Evolutionary conservation across 1,140 invertebrate genomes (phyloP).

Genomic region (Nymphalis io): DNA sequence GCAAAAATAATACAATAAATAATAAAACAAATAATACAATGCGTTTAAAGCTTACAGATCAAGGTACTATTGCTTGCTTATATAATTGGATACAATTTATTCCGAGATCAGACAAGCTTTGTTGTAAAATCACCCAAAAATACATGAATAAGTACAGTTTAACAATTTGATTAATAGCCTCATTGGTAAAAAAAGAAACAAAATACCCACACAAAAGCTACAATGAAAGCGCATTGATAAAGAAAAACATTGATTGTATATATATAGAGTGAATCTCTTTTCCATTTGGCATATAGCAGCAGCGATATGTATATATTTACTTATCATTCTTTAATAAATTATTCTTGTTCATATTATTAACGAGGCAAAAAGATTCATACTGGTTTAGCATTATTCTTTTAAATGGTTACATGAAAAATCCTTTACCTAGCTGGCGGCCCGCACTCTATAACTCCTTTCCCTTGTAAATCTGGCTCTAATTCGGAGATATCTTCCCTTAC

Average conservation of each 20-base stretch:
- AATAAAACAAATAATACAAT: constrained; percentile 35
- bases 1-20: constrained; percentile 36
- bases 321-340: background rate
- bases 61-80: constrained; percentile 16
- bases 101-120: background rate
- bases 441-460: constrained; percentile 80
- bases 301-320: background rate
- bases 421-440: constrained; percentile 84
- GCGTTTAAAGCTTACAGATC: constrained; percentile 37
- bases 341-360: background rate
- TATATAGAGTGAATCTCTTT: constrained; percentile 6
- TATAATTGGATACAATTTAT: constrained; percentile 11
- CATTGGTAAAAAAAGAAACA: constrained; percentile 36
- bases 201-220: constrained; percentile 66
- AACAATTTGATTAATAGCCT: constrained; percentile 20
- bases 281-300: background rate
- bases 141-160: background rate
- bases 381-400: background rate
- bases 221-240: constrained; percentile 67
- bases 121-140: background rate
- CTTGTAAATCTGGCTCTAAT: constrained; percentile 79
- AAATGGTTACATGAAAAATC: constrained; percentile 37
- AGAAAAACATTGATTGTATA: constrained; percentile 16
- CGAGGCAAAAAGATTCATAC: constrained; percentile 16
- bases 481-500: constrained; percentile 84